These are phyloP conservation scores for Lycia hirtaria DNA, from an alignment of 2,888 invertebrate species.

Conservation along the genomic window DNA sequence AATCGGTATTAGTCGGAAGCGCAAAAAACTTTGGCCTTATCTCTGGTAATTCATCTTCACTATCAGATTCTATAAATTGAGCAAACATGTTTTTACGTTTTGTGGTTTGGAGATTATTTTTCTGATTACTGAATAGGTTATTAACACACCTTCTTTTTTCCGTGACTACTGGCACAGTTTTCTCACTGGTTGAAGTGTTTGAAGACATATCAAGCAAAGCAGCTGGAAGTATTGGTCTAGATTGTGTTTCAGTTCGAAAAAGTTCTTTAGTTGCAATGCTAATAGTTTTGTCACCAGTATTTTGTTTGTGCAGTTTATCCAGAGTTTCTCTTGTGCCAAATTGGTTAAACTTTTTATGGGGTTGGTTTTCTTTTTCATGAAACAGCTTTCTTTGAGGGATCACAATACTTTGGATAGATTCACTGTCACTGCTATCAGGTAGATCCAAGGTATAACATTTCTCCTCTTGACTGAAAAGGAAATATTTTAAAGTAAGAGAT, in stretches of 20 bases:
- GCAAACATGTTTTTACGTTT: conserved; percentile 74
- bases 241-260: conserved; percentile 56
- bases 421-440: conserved; percentile 74
- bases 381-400: conserved; percentile 71
- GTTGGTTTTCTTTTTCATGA: conserved; percentile 60
- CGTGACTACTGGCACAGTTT: conserved; percentile 49
- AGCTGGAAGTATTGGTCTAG: conserved; percentile 64
- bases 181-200: conserved; percentile 60
- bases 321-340: conserved; percentile 61
- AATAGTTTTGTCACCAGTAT: conserved; percentile 54
- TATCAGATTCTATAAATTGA: conserved; percentile 70
- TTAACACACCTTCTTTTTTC: conserved; percentile 52
- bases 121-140: background rate
- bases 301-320: conserved; percentile 54
- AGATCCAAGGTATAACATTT: conserved; percentile 61
- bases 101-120: conserved; percentile 39
- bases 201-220: conserved; percentile 63
- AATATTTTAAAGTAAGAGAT: too few species aligned
- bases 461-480: conserved; percentile 43
- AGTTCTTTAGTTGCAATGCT: conserved; percentile 59
- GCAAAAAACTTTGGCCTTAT: conserved; percentile 66
- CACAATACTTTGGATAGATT: conserved; percentile 74
- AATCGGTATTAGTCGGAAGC: conserved; percentile 55
- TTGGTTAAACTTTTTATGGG: conserved; percentile 56
- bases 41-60: conserved; percentile 62